phyloP scores from a whole-genome alignment of 2,888 invertebrate species.

The Thecophora atra region DNA sequence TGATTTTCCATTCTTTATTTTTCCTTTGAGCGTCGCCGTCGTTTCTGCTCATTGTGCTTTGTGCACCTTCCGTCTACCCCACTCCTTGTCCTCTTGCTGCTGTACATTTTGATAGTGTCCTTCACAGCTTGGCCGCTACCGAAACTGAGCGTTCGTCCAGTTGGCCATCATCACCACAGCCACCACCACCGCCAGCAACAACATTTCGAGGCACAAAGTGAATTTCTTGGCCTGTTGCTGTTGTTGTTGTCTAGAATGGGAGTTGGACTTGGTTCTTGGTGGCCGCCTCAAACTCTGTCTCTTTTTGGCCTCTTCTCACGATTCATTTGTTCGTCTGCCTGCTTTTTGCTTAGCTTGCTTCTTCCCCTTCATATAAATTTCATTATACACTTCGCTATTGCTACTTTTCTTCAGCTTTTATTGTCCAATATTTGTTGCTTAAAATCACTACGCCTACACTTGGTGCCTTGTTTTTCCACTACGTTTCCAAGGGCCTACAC shows the following conservation, averaged over 20 bases:
- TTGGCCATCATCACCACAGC: conserved; percentile 8
- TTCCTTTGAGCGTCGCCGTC: conserved; percentile 22
- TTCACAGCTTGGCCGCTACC: conserved; percentile 30
- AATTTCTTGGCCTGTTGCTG: not conserved
- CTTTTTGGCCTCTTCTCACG: not conserved
- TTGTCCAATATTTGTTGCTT: not conserved
- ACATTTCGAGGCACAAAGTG: not conserved
- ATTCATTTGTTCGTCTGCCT: conserved; percentile 1
- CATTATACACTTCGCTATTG: conserved; percentile 21
- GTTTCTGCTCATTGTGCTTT: not conserved
- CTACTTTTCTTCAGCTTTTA: conserved; percentile 15
- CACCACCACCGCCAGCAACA: not conserved
- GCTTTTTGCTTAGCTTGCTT: conserved; percentile 7
- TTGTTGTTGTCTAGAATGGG: not conserved
- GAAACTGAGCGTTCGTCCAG: conserved; percentile 30
- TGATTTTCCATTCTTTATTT: conserved; percentile 29
- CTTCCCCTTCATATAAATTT: conserved; percentile 26
- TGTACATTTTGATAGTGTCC: conserved; percentile 37
- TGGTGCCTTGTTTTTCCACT: no score
- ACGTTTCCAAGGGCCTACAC: no score
- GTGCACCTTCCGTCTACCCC: not conserved
- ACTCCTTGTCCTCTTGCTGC: not conserved
- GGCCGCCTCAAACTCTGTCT: not conserved
- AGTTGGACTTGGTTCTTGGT: no score
- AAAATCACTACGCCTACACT: no score